Percentiles rank a stretch among this genome's conserved stretches.
Evolutionary conservation across 2,888 invertebrate genomes (phyloP).

Genomic region (Tromatobia lineatoria): DNA sequence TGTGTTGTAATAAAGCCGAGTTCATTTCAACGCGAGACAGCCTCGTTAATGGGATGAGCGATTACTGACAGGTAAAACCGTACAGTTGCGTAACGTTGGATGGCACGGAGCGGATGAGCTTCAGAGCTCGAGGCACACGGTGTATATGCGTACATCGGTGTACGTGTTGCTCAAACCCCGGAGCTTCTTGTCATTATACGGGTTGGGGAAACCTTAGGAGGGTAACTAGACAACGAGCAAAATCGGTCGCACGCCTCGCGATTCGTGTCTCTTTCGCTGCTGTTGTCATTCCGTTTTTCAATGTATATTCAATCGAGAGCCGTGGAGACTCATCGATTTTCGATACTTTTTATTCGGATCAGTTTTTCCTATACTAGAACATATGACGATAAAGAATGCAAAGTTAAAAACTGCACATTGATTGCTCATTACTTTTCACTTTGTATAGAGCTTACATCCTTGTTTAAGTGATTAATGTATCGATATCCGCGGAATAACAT

Average conservation of each 20-base stretch:
- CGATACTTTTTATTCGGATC: background rate
- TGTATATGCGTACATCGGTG: background rate
- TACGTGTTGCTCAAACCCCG: conserved; percentile 44
- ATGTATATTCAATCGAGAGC: background rate
- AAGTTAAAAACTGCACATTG: too few species aligned
- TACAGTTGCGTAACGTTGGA: conserved; percentile 63
- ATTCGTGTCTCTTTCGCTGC: background rate
- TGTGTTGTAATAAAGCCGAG: conserved; percentile 31
- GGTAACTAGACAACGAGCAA: background rate
- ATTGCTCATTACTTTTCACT: too few species aligned
- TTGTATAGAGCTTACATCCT: too few species aligned
- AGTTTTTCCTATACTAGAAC: background rate
- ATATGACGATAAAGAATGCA: too few species aligned
- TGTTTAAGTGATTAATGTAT: too few species aligned
- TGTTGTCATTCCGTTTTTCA: background rate
- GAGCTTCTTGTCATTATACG: conserved; percentile 62
- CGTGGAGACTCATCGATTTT: too few species aligned
- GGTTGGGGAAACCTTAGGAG: conserved; percentile 63
- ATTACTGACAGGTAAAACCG: conserved; percentile 62
- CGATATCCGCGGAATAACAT: too few species aligned
- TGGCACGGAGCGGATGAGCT: conserved; percentile 49
- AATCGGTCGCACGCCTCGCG: conserved; percentile 28
- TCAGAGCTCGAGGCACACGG: background rate
- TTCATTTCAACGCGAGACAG: conserved; percentile 32
- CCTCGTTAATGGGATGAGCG: conserved; percentile 62